Percentiles rank a stretch among this genome's conserved stretches.
Conservation (phyloP, 2,888 invertebrate genomes). For the Hyalella azteca region DNA sequence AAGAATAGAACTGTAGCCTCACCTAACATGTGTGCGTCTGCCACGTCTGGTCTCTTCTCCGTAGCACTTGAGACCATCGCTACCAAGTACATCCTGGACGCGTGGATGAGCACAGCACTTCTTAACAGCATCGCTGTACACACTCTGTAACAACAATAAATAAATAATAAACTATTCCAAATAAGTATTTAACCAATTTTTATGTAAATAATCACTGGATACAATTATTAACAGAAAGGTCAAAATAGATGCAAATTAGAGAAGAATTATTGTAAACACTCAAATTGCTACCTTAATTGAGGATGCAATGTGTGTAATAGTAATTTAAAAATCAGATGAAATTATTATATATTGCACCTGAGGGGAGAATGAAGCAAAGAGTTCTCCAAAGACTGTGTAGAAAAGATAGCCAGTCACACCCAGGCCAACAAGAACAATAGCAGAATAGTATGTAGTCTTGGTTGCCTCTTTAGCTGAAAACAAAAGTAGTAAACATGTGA, state of each 20-base stretch:
- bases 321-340: not conserved
- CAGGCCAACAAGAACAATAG: conserved; percentile 79
- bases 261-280: too few species aligned
- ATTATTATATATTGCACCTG: conserved; percentile 45
- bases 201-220: too few species aligned
- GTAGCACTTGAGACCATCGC: conserved; percentile 81
- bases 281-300: too few species aligned
- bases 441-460: conserved; percentile 84
- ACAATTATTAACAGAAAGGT: too few species aligned
- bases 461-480: conserved; percentile 83
- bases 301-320: too few species aligned
- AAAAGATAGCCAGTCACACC: conserved; percentile 83
- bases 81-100: conserved; percentile 82
- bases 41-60: conserved; percentile 86
- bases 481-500: not conserved
- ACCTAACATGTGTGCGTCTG: conserved; percentile 78
- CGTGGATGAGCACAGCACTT: conserved; percentile 68
- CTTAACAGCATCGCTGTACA: conserved; percentile 55
- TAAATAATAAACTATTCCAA: too few species aligned
- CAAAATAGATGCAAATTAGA: too few species aligned
- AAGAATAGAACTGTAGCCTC: conserved; percentile 60
- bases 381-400: conserved; percentile 81
- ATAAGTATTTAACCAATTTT: too few species aligned
- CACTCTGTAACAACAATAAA: conserved; percentile 50
- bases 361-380: conserved; percentile 75